Percentiles rank a stretch among this genome's conserved stretches.
These are phyloP conservation scores for Odobenus rosmarus DNA, from an alignment of 2,113 vertebrate species.

Conservation along the genomic window DNA sequence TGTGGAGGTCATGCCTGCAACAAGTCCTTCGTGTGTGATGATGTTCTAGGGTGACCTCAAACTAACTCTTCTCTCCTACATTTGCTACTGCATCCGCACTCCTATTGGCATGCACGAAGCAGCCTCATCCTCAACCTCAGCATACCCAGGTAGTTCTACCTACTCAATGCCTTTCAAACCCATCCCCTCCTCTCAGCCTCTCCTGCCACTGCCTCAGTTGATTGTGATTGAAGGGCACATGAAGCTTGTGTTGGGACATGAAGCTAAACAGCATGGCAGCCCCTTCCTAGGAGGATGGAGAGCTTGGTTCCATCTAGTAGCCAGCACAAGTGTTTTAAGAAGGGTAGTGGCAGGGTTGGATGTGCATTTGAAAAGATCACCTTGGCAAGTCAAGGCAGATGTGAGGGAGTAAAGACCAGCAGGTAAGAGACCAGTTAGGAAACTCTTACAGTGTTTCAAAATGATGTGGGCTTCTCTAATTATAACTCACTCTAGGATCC, in stretches of 20 bases:
- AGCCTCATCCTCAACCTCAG: neutral
- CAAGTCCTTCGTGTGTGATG: neutral
- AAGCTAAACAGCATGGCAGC: neutral
- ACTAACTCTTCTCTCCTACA: neutral
- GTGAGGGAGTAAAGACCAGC: constrained; percentile 4
- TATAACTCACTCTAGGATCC: neutral
- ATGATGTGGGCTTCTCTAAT: constrained; percentile 36
- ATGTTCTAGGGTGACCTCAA: neutral
- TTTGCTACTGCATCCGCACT: neutral
- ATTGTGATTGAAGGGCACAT: neutral
- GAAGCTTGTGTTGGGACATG: neutral
- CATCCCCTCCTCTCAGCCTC: neutral
- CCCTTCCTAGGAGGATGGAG: neutral
- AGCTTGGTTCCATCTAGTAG: neutral
- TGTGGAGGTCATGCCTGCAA: neutral
- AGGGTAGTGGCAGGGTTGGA: neutral
- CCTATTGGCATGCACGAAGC: neutral
- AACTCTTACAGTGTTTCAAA: neutral
- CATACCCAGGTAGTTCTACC: neutral
- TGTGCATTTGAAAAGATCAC: constrained; percentile 37
- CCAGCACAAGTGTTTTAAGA: constrained; percentile 47
- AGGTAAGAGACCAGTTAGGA: neutral
- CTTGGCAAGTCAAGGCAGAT: constrained; percentile 50
- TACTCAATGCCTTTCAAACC: neutral
- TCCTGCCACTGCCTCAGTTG: neutral